Evolutionary conservation across 2,113 vertebrate species (phyloP), one percentile per base, ranked within the genome.

Genomic region (Brachionichthys hirsutus): DNA sequence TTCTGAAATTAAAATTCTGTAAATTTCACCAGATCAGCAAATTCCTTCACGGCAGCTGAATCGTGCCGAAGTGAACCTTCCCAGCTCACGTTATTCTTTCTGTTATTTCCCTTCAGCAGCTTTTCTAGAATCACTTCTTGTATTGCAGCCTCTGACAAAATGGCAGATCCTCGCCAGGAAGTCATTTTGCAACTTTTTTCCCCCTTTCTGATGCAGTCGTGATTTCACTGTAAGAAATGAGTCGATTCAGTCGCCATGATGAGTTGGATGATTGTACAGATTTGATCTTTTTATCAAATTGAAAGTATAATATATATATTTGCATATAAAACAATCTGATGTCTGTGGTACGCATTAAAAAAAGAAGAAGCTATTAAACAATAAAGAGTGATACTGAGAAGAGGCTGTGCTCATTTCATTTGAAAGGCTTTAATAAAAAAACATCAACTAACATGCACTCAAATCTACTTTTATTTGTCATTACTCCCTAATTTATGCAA

Each of bases 241-340:
- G n/a, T n/a, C n/a, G n/a, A n/a, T n/a, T n/a, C n/a, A n/a, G n/a
- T n/a, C 54, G 42, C 58, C 6, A 38, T 38, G 36, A 12, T 3
- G 78, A 53, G 78, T 60, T 8, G 3, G 38, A 70, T 66, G 71
- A 80, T 77, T 90, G 87, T 89, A 87, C 81, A 88, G 73, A 78
- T 41, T 88, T 75, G 81, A 81, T 81, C 80, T 64, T 67, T 83
- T 86, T 83, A 80, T 83, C 70, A 82, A 86, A 82, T 81, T 80
- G 54, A 87, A 91, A 89, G 59, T 82, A 88, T 91, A 92, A 92
- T 92, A 92, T 92, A n/a, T n/a, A 92, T 87, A 91, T 91, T 90
- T 90, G 78, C 81, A 86, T 80, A 74, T 54, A 59, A 82, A 82
- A 79, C 76, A 73, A 81, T 86, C 78, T 74, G 62, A 55, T 74